These are phyloP conservation scores for Psittacula echo DNA, from an alignment of 2,797 vertebrate species.

Conservation along the genomic window DNA sequence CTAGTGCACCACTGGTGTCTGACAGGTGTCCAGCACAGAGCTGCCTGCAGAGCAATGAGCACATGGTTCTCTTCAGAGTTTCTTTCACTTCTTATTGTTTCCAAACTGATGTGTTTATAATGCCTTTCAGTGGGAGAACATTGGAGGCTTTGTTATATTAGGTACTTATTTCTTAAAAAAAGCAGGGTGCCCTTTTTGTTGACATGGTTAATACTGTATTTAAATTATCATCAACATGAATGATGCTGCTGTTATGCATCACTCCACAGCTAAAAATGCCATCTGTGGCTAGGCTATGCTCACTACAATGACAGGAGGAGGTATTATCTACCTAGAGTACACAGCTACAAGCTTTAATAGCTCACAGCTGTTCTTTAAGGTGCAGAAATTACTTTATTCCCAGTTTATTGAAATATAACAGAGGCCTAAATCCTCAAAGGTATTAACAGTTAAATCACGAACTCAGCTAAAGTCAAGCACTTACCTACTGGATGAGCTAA, in stretches of 20 bases:
- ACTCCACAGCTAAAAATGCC: neutral
- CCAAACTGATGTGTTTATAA: neutral
- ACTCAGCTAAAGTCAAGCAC: neutral
- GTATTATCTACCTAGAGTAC: neutral
- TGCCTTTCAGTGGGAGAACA: neutral
- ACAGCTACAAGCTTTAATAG: constrained; percentile 29
- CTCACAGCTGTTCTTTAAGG: constrained; percentile 51
- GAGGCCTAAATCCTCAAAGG: constrained; percentile 44
- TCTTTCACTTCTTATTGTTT: neutral
- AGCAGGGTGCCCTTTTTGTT: neutral
- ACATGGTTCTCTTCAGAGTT: neutral
- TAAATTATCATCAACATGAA: neutral
- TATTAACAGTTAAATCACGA: constrained; percentile 45
- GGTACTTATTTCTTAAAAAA: neutral
- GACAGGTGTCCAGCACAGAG: neutral
- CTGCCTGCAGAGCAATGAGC: neutral
- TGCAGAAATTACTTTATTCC: constrained; percentile 52
- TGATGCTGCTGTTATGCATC: constrained; percentile 6
- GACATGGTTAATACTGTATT: neutral
- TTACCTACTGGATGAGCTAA: neutral
- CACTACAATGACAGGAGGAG: neutral
- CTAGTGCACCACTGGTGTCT: neutral
- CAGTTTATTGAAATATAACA: constrained; percentile 59
- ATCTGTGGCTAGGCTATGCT: neutral
- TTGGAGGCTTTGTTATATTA: neutral